phyloP scores from a whole-genome alignment of 2,113 vertebrate species.

The Murina feae region DNA sequence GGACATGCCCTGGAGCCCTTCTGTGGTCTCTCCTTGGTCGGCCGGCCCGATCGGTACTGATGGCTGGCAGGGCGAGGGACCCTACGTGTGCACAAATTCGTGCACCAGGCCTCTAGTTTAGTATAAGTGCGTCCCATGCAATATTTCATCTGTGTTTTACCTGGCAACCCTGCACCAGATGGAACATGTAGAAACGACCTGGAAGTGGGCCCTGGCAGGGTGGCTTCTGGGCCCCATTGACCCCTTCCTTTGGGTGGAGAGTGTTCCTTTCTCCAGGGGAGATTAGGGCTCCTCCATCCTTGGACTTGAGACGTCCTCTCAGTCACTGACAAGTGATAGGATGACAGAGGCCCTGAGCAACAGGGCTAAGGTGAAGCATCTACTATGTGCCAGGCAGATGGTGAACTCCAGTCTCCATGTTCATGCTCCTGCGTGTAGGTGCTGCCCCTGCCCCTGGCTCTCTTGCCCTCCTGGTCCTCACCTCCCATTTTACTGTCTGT shows the following conservation, averaged over 20 bases:
- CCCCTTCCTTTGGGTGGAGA: neutral
- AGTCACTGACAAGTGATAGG: neutral
- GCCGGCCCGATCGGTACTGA: too few relatives aligned
- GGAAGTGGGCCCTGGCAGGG: neutral
- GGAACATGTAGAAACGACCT: neutral
- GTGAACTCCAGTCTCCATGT: neutral
- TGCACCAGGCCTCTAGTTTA: neutral
- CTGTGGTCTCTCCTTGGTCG: rapidly evolving
- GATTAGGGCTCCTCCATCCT: neutral
- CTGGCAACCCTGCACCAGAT: neutral
- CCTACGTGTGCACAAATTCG: too few relatives aligned
- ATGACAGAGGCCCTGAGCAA: neutral
- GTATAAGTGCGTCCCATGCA: neutral
- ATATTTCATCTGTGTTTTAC: neutral
- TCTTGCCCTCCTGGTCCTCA: neutral
- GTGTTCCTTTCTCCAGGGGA: neutral
- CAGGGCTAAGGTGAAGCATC: neutral
- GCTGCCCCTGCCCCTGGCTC: neutral
- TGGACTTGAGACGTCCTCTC: neutral
- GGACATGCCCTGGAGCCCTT: too few relatives aligned
- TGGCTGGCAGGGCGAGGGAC: too few relatives aligned
- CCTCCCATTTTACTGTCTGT: neutral
- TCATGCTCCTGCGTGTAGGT: neutral
- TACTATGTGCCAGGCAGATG: neutral
- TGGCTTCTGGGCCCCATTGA: neutral